These are phyloP conservation scores for Pocillopora meandrina DNA, from an alignment of 92 coral and sea anemone species.

Conservation along the genomic window DNA sequence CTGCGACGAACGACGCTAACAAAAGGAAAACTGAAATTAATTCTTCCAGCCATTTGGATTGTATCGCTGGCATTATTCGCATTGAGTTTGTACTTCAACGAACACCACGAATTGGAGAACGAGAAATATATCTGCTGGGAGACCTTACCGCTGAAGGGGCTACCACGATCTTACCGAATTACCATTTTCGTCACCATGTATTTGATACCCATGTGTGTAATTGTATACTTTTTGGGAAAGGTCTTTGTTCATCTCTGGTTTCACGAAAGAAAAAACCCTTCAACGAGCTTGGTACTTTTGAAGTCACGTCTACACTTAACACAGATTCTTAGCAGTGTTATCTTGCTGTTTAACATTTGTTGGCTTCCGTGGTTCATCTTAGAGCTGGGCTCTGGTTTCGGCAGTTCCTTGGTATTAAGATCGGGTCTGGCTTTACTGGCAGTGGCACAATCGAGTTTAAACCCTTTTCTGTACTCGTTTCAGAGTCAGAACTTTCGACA, in stretches of 20 bases:
- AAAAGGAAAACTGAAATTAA: slow-evolving; percentile 40
- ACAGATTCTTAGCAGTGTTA: slow-evolving; percentile 57
- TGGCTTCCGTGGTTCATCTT: slow-evolving; percentile 80
- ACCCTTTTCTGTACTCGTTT: slow-evolving; percentile 70
- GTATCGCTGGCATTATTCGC: slow-evolving; percentile 30
- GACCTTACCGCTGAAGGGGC: slow-evolving; percentile 50
- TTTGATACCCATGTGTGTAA: slow-evolving; percentile 58
- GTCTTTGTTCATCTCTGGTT: slow-evolving; percentile 57
- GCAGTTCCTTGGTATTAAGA: slow-evolving; percentile 39
- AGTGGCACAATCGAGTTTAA: slow-evolving; percentile 67
- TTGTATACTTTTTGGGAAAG: slow-evolving; percentile 15
- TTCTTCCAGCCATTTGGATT: slow-evolving; percentile 63
- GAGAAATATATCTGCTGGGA: slow-evolving; percentile 67
- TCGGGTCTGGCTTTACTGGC: slow-evolving; percentile 58
- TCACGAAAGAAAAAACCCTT: not conserved
- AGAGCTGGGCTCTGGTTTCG: slow-evolving; percentile 38
- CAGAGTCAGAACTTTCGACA: slow-evolving; percentile 74
- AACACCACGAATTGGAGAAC: not conserved
- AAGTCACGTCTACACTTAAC: slow-evolving; percentile 67
- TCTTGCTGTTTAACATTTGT: slow-evolving; percentile 67
- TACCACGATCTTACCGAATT: slow-evolving; percentile 47
- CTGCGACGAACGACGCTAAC: slow-evolving; percentile 43
- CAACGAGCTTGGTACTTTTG: slow-evolving; percentile 48
- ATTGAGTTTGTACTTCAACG: slow-evolving; percentile 45
- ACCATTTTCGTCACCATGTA: slow-evolving; percentile 60